Conservation (phyloP, 2,797 vertebrate genomes). For the Myotis findleyi region DNA sequence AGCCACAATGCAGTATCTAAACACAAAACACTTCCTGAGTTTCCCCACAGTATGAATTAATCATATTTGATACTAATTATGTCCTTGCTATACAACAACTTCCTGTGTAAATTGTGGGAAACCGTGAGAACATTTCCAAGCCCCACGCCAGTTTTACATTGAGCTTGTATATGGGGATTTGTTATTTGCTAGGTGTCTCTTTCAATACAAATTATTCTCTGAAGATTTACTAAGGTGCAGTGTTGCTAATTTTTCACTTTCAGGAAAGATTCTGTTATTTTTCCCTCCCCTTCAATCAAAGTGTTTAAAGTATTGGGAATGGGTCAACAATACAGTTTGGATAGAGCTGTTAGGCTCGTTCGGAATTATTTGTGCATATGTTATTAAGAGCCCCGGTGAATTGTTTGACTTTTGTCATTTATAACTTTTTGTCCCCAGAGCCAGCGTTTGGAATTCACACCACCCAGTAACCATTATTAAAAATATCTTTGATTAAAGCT, state of each 20-base stretch:
- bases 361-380: slow-evolving; percentile 16
- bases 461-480: slow-evolving; percentile 14
- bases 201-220: slow-evolving; percentile 74
- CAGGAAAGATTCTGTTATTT: slow-evolving; percentile 70
- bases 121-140: slow-evolving; percentile 83
- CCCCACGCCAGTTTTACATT: slow-evolving; percentile 75
- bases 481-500: slow-evolving; percentile 33
- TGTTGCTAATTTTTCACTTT: slow-evolving; percentile 80
- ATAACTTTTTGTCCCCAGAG: slow-evolving; percentile 8
- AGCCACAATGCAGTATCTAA: slow-evolving; percentile 74
- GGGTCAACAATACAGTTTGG: not conserved
- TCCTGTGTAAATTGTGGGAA: slow-evolving; percentile 86
- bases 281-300: not conserved
- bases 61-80: slow-evolving; percentile 86
- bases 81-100: slow-evolving; percentile 83
- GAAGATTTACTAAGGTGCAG: slow-evolving; percentile 78
- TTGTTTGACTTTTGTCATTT: slow-evolving; percentile 53
- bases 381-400: not conserved
- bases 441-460: slow-evolving; percentile 36
- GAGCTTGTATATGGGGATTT: slow-evolving; percentile 71
- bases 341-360: not conserved
- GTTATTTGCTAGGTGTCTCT: slow-evolving; percentile 82
- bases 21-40: slow-evolving; percentile 78
- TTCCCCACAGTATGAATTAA: slow-evolving; percentile 85
- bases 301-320: not conserved